Conservation (phyloP, 53 echinoderm and acorn worm genomes). For the Crossaster papposus region DNA sequence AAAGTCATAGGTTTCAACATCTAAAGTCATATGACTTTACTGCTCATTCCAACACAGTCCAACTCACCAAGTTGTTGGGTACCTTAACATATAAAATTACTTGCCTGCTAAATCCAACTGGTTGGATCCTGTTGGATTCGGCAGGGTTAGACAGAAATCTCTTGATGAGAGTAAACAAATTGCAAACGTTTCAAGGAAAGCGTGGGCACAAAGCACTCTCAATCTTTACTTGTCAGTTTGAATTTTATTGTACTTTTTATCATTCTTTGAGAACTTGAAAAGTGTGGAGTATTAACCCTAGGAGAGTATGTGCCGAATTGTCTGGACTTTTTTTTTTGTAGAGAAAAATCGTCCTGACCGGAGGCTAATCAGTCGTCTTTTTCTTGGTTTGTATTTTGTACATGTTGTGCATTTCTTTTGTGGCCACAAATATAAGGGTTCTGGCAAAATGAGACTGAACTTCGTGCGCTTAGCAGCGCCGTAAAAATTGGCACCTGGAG, state of each 20-base stretch:
- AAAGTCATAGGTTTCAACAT: too few relatives aligned
- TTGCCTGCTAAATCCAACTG: too few relatives aligned
- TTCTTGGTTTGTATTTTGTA: conserved; percentile 9
- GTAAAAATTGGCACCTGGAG: too few relatives aligned
- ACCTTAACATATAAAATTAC: too few relatives aligned
- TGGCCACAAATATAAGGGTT: background rate
- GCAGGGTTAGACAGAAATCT: too few relatives aligned
- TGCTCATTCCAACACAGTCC: too few relatives aligned
- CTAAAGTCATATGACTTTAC: too few relatives aligned
- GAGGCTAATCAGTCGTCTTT: conserved; percentile 4
- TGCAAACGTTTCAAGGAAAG: conserved; percentile 1
- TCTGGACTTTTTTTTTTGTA: background rate
- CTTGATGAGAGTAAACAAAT: background rate
- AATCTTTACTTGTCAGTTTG: background rate
- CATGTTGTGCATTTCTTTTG: background rate
- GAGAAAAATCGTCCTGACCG: background rate
- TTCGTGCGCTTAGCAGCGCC: too few relatives aligned
- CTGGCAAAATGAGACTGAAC: too few relatives aligned
- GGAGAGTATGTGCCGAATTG: conserved; percentile 21
- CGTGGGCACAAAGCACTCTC: conserved; percentile 18
- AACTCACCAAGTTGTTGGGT: too few relatives aligned
- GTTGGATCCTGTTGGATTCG: too few relatives aligned
- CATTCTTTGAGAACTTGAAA: conserved; percentile 11
- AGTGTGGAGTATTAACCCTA: conserved; percentile 12
- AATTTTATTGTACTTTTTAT: conserved; percentile 22